phyloP scores from a whole-genome alignment of 2,888 invertebrate genomes.

The Protophormia terraenovae region DNA sequence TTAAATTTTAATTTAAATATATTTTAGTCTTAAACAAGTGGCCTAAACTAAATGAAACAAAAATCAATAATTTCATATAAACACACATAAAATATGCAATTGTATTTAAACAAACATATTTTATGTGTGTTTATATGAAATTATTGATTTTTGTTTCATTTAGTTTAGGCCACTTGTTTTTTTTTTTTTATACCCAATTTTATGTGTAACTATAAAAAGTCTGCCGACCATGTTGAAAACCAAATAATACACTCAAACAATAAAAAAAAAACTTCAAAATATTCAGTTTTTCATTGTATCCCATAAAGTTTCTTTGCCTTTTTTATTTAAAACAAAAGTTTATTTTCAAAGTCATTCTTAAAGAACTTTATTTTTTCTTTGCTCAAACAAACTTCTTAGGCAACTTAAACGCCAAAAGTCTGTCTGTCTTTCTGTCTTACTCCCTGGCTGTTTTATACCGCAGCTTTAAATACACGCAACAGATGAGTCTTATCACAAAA shows the following conservation, averaged over 20 bases:
- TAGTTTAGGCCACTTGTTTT: conserved; percentile 53
- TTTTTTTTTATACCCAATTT: not conserved
- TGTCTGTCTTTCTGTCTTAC: conserved; percentile 13
- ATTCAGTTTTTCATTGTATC: conserved; percentile 41
- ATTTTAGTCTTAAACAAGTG: conserved; percentile 13
- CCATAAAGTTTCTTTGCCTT: conserved; percentile 29
- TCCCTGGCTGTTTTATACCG: not conserved
- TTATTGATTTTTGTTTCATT: conserved; percentile 58
- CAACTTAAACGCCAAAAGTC: conserved; percentile 44
- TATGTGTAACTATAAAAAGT: conserved; percentile 34
- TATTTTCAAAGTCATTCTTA: conserved; percentile 68
- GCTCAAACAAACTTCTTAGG: conserved; percentile 41
- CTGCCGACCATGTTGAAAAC: conserved; percentile 51
- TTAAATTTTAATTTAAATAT: conserved; percentile 30
- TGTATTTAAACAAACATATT: not conserved
- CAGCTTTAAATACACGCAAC: conserved; percentile 49
- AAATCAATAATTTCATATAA: conserved; percentile 51
- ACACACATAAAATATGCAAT: not conserved
- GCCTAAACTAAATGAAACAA: conserved; percentile 51
- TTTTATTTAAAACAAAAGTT: conserved; percentile 66
- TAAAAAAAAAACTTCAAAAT: conserved; percentile 53
- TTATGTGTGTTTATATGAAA: conserved; percentile 9
- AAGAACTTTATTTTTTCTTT: conserved; percentile 40
- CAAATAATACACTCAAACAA: conserved; percentile 24
- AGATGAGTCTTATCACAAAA: conserved; percentile 60